Evolutionary conservation across 1,140 invertebrate genomes (phyloP), one percentile per base, ranked within the genome.

Genomic region (Platorchestia sp.): DNA sequence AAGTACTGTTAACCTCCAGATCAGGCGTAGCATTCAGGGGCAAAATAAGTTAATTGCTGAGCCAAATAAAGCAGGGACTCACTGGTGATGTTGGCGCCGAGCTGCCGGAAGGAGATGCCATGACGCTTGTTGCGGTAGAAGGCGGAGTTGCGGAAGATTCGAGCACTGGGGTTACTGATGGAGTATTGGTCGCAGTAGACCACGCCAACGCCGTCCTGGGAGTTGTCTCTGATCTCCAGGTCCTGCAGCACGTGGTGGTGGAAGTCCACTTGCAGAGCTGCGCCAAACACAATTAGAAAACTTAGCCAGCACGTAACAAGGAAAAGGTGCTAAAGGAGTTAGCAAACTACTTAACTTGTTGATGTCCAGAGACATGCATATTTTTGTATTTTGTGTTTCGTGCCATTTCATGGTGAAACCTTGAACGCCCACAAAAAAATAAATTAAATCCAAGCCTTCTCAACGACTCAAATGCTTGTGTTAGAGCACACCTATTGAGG

Each of bases 221-320:
- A 98, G 97, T 99, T 99, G 96, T 99, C 98, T 0, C 98, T 97
- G 1, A 99, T 97, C 96, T 98, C 98, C 7, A 99, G 98, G 96
- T 98, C 98, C 97, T 99, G 98, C 96, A 99, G 97, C 45, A 98
- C 98, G 97, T 99, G 99, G 95, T 98, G 98, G 95, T 99, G 98
- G 97, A 99, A 99, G 97, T 99, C 99, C 95, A 99, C 98, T 97
- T 99, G 99, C 1, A 99, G 97, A 0, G 99, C 99, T 97, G 97
- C 42, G 97, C 96, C 95, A 36, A 75, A 75, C 27, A 75, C 59
- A 75, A 36, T 75, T 36, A 10, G 14, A 95, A 93, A 95, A 95
- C 3, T 75, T 75, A 75, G 27, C 59, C 59, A 75, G 7, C 59
- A 75, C 27, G 59, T 36, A 22, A 10, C 1, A 75, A 75, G 36